Base-by-base conservation (phyloP, 2,797 vertebrate species). In the Gila robusta region DNA sequence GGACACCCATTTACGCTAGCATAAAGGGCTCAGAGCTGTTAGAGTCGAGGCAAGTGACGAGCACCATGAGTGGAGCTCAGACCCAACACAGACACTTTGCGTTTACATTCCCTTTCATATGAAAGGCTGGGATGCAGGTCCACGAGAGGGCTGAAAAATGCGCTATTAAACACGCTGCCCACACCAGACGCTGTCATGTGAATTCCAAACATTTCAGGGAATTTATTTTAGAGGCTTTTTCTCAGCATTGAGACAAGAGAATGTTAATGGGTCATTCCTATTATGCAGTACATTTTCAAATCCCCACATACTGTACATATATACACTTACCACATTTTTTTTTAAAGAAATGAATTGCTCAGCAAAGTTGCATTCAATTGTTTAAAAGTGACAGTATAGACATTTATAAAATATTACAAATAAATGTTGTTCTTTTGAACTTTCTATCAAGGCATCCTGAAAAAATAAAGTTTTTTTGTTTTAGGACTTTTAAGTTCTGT, bases 1-100 rank as follows among this genome's bases (percentile, higher is more conserved):
- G 81, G 85, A 91, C 86, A 84, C 86, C 67, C 83, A 91, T 88
- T 88, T 62, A n/a, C 69, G 84, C 35, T 52, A 14, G 70, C 77
- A 85, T 86, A 88, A 89, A 89, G 83, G 85, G 82, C 77, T 85
- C 49, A 56, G 85, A 47, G 82, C 87, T 83, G 88, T 88, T 90
- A 89, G 86, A 88, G 83, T 77, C 3, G 62, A 87, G 67, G 87
- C 80, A 87, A 85, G 85, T 81, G 78, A 81, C 66, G 82, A 87
- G 59, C 56, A 89, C 54, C 64, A 28, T 37, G 71, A 88, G 69
- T 59, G 81, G 81, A 67, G 85, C 64, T 82, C 64, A 89, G 84
- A 87, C 87, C 82, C 81, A 80, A 82, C 85, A 87, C 41, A 84
- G 67, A 37, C 52, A 26, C 6, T 78, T 86, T 82, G 76, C 74